Percentiles rank a stretch among this genome's conserved stretches.
phyloP scores from a whole-genome alignment of 2,113 vertebrate species.

The Crypturellus undulatus region DNA sequence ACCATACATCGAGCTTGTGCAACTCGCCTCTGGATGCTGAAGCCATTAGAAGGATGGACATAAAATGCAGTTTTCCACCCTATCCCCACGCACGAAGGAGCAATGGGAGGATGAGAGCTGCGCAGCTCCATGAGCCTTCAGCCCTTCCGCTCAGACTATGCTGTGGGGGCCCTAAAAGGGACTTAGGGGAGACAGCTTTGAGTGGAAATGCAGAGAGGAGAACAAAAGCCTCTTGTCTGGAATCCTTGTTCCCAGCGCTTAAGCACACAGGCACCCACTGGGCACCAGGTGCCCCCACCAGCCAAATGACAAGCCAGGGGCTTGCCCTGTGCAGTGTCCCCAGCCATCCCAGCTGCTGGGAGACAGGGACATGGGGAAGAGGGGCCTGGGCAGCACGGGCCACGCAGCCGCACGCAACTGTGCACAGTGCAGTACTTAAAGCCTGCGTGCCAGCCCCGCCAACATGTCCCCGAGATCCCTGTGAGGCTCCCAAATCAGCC shows the following conservation, averaged over 20 bases:
- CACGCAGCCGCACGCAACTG: neutral
- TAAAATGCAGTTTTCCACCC: neutral
- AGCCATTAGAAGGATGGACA: conserved; percentile 15
- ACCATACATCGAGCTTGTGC: neutral
- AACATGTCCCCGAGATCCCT: neutral
- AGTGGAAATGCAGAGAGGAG: neutral
- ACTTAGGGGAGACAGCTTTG: neutral
- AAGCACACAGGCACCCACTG: neutral
- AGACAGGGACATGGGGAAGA: neutral
- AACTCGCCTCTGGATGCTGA: neutral
- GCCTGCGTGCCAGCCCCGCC: neutral
- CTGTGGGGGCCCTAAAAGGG: neutral
- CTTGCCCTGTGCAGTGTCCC: neutral
- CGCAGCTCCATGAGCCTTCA: conserved; percentile 20
- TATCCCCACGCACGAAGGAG: neutral
- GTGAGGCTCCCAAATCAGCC: neutral
- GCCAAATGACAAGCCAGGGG: neutral
- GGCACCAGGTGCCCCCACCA: neutral
- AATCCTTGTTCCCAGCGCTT: neutral
- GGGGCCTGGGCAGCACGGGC: neutral
- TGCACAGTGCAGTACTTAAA: neutral
- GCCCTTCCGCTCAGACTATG: neutral
- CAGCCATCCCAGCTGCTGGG: neutral
- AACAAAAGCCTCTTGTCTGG: neutral
- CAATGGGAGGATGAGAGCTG: neutral